Conservation (phyloP, 2,113 vertebrate species). For the Alethe diademata region DNA sequence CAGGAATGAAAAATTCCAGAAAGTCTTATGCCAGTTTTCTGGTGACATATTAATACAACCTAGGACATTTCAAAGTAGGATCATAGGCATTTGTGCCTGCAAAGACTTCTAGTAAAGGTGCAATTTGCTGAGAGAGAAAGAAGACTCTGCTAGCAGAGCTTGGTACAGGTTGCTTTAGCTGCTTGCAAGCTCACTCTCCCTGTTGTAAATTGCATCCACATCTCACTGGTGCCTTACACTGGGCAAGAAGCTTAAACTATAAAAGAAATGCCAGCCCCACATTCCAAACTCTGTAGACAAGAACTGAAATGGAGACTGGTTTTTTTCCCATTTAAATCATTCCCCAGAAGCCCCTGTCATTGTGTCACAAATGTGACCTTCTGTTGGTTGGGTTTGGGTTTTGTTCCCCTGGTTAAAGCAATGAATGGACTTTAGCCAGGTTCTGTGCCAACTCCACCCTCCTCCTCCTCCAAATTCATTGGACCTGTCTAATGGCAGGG, state of each 20-base stretch:
- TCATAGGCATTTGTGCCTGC: not conserved
- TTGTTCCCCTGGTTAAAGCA: not conserved
- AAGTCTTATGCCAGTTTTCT: not conserved
- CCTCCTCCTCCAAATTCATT: not conserved
- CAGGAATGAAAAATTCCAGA: not conserved
- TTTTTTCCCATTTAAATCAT: not conserved
- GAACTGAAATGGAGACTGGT: not conserved
- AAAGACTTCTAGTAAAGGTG: not conserved
- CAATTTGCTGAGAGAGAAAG: not conserved
- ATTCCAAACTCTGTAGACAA: not conserved
- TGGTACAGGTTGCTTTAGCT: not conserved
- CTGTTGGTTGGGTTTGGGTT: not conserved
- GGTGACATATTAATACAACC: not conserved
- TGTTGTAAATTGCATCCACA: not conserved
- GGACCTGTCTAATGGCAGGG: not conserved
- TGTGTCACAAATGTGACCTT: not conserved
- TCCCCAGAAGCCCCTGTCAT: not conserved
- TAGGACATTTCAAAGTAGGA: not conserved
- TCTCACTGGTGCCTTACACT: not conserved
- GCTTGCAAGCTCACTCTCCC: not conserved
- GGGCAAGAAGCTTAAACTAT: not conserved
- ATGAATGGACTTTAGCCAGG: not conserved
- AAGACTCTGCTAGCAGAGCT: not conserved
- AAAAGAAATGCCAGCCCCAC: not conserved
- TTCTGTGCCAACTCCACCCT: not conserved